Evolutionary conservation across 1,140 invertebrate genomes (phyloP).

Genomic region (Drosophila santomea): DNA sequence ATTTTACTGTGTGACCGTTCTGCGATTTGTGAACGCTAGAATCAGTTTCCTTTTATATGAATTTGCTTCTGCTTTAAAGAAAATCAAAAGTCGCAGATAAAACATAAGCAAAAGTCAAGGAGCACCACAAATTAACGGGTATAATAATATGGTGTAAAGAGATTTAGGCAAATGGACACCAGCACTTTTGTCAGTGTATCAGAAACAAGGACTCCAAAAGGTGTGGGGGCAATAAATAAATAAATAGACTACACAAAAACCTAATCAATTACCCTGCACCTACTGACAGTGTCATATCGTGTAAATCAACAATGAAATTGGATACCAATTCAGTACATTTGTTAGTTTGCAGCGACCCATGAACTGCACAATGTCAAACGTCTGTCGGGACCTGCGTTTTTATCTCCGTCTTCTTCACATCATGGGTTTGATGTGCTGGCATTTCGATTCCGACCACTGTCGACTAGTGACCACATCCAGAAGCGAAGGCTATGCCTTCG

Average conservation of each 20-base stretch:
- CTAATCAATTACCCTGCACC: slow-evolving; percentile 21
- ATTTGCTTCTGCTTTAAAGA: too few relatives aligned
- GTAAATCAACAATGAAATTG: slow-evolving; percentile 12
- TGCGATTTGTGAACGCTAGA: too few relatives aligned
- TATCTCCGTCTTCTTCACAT: slow-evolving; percentile 41
- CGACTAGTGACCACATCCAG: slow-evolving; percentile 20
- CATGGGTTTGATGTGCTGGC: slow-evolving; percentile 54
- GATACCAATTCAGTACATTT: slow-evolving; percentile 35
- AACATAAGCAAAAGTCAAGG: too few relatives aligned
- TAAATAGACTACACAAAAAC: neutral
- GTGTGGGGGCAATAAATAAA: slow-evolving; percentile 1
- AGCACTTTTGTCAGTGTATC: neutral
- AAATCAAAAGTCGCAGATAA: too few relatives aligned
- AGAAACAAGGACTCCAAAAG: too few relatives aligned
- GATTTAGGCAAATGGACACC: too few relatives aligned
- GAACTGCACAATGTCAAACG: slow-evolving; percentile 39
- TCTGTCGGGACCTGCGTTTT: slow-evolving; percentile 44
- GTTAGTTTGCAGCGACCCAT: slow-evolving; percentile 12
- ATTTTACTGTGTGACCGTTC: too few relatives aligned
- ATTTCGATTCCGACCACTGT: slow-evolving; percentile 37
- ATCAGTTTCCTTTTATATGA: too few relatives aligned
- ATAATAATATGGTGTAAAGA: too few relatives aligned
- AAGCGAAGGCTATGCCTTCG: slow-evolving; percentile 41
- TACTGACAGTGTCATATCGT: slow-evolving; percentile 17
- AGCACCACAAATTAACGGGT: too few relatives aligned